Conservation (phyloP, 2,113 vertebrate genomes). For the Eubucco bourcierii region DNA sequence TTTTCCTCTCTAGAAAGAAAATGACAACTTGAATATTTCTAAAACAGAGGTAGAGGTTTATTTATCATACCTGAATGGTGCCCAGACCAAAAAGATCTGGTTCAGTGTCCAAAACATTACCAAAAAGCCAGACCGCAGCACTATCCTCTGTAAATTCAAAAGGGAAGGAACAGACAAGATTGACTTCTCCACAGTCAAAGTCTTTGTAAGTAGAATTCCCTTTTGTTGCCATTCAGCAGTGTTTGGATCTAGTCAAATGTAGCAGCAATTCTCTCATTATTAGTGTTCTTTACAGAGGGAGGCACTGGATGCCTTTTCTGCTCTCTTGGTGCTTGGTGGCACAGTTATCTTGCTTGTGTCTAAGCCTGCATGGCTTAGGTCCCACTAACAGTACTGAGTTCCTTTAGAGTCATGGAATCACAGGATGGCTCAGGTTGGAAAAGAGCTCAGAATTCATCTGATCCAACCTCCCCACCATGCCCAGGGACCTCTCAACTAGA, state of each 20-base stretch:
- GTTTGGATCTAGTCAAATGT: background rate
- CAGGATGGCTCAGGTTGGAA: no score
- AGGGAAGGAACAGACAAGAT: conserved; percentile 65
- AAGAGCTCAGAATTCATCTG: no score
- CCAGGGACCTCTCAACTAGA: no score
- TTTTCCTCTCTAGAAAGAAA: conserved; percentile 80
- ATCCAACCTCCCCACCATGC: no score
- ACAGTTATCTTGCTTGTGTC: background rate
- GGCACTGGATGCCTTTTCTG: background rate
- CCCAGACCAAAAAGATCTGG: conserved; percentile 41
- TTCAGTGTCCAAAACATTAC: conserved; percentile 77
- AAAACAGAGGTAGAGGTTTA: conserved; percentile 77
- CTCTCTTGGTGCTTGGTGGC: background rate
- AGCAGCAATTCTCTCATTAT: background rate
- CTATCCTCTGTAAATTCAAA: conserved; percentile 81
- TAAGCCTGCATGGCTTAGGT: background rate
- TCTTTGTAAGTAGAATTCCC: conserved; percentile 72
- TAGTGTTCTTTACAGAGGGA: background rate
- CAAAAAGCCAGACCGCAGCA: conserved; percentile 70
- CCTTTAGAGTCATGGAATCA: background rate
- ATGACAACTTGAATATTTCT: conserved; percentile 83
- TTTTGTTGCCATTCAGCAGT: background rate
- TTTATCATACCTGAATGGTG: conserved; percentile 47
- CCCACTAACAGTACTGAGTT: background rate
- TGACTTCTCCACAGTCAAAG: conserved; percentile 69